Evolutionary conservation across 2,113 vertebrate species (phyloP).

Genomic region (Athene noctua): DNA sequence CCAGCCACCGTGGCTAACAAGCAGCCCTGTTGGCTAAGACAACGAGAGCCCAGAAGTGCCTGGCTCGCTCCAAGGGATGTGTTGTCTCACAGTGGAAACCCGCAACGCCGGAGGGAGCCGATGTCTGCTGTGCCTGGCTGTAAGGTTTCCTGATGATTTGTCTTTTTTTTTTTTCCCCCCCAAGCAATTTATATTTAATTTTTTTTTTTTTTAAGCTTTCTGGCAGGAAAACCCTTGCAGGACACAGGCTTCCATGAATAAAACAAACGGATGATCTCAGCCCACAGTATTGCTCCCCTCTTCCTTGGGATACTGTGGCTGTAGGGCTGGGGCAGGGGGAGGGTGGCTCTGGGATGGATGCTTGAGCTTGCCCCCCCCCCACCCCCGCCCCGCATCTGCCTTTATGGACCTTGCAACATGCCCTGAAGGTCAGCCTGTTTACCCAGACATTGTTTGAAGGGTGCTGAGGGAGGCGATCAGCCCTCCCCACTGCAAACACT

Average conservation of each 20-base stretch:
- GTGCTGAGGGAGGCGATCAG: background rate
- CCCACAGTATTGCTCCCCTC: background rate
- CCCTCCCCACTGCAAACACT: background rate
- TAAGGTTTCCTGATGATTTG: slow-evolving; percentile 23
- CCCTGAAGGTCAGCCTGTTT: slow-evolving; percentile 57
- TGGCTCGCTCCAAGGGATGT: background rate
- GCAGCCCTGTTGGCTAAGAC: background rate
- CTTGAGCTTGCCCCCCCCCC: background rate
- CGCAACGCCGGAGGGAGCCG: fast-evolving
- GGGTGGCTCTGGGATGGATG: background rate
- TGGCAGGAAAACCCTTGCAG: background rate
- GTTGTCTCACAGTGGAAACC: background rate
- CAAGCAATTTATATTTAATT: background rate
- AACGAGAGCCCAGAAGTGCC: background rate
- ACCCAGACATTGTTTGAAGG: slow-evolving; percentile 36
- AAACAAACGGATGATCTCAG: slow-evolving; percentile 20
- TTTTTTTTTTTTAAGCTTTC: background rate
- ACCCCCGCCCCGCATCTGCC: background rate
- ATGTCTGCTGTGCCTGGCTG: background rate
- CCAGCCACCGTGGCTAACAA: background rate
- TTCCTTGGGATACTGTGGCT: background rate
- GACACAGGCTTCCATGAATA: background rate
- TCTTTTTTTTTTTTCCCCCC: fast-evolving
- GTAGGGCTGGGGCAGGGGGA: background rate
- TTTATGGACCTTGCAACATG: slow-evolving; percentile 47